These are phyloP conservation scores for Liparis tanakae DNA, from an alignment of 2,797 vertebrate species.

Conservation along the genomic window DNA sequence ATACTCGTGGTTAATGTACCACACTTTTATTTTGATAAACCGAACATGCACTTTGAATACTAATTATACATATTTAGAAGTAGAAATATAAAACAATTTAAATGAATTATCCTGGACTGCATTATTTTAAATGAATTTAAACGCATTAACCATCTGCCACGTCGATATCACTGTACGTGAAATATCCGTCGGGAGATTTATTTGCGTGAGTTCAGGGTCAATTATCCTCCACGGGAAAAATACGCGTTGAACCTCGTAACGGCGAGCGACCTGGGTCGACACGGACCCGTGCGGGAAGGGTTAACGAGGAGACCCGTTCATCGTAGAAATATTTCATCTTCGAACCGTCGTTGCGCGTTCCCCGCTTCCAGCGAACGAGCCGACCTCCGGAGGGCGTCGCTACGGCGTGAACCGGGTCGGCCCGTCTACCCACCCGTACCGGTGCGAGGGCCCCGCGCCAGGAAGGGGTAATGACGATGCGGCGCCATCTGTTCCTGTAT, in stretches of 20 bases:
- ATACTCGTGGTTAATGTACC: background rate
- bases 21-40: background rate
- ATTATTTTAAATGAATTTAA: background rate
- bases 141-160: slow-evolving; percentile 31
- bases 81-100: background rate
- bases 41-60: background rate
- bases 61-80: background rate
- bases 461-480: slow-evolving; percentile 60
- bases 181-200: slow-evolving; percentile 26
- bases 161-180: slow-evolving; percentile 22
- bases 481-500: slow-evolving; percentile 68
- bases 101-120: background rate
- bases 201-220: slow-evolving; percentile 43
- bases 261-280: slow-evolving; percentile 12
- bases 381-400: slow-evolving; percentile 21
- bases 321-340: slow-evolving; percentile 29
- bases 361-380: slow-evolving; percentile 38
- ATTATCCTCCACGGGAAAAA: slow-evolving; percentile 39
- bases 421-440: slow-evolving; percentile 17
- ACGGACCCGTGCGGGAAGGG: slow-evolving; percentile 18
- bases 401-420: slow-evolving; percentile 33
- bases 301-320: slow-evolving; percentile 33
- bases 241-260: slow-evolving; percentile 31
- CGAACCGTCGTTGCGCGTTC: slow-evolving; percentile 34
- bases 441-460: slow-evolving; percentile 40